Base-by-base conservation (phyloP, 1,140 invertebrate species). In the Camponotus floridanus region DNA sequence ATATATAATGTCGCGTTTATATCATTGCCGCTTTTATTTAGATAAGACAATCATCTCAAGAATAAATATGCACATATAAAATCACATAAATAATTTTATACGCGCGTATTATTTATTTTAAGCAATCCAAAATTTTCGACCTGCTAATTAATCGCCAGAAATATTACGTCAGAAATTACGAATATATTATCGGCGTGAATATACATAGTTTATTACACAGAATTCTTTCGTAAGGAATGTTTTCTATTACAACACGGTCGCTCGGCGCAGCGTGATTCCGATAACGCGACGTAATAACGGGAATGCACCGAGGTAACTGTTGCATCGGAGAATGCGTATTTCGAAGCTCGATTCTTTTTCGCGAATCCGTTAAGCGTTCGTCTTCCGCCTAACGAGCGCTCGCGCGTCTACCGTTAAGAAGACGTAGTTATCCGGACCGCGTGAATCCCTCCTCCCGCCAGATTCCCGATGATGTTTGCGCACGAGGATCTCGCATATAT, bases 251-350 rank as follows among this genome's bases (percentile, higher is more conserved):
- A 79, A n/a, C 62, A 80, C 68, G 42, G 45, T 36, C 62, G 42
- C 62, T 31, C 33, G n/a, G 26, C 62, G 7, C 33, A 51, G 48
- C 5, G 36, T 15, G 51, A 71, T 71, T 59, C 55, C 57, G 55
- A 83, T 74, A 74, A 83, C 55, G n/a, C 62, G 68, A 81, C 79
- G 42, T 70, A 59, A 81, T 81, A 83, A 83, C 79, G 79, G 79
- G 68, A 83, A 81, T 33, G 51, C 55, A 73, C 55, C 68, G 48
- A 62, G 55, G 39, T 83, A 83, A 83, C 79, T 73, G 79, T 83
- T 81, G 78, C 79, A 81, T 13, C 13, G 36, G 67, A 48, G 79
- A 83, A 83, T 62, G 79, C 67, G n/a, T 76, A 78, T 73, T 83
- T 74, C 68, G 55, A 62, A 74, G 79, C 33, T 61, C 48, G 45